A percentile compares a stretch with the other conserved stretches of the same genome.
phyloP scores from a whole-genome alignment of 2,797 vertebrate genomes.

The Ficedula albicollis region DNA sequence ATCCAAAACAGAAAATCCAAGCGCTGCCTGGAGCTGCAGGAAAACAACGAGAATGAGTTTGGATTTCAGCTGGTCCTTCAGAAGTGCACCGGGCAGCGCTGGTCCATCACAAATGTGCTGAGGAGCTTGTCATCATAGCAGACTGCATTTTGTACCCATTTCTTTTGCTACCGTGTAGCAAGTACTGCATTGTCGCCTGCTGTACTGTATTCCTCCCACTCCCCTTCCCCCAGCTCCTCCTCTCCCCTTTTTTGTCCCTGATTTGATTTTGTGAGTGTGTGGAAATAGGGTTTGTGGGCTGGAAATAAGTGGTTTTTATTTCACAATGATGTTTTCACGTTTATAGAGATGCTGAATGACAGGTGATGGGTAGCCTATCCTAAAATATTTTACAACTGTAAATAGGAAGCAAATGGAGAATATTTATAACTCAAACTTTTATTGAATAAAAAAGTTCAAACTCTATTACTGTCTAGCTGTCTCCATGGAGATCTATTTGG shows the following conservation, averaged over 20 bases:
- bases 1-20: slow-evolving; percentile 98
- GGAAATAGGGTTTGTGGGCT: slow-evolving; percentile 84
- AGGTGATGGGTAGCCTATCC: slow-evolving; percentile 79
- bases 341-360: slow-evolving; percentile 78
- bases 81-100: slow-evolving; percentile 94
- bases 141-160: slow-evolving; percentile 31
- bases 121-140: slow-evolving; percentile 83
- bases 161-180: slow-evolving; percentile 90
- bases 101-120: slow-evolving; percentile 93
- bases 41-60: slow-evolving; percentile 89
- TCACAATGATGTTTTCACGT: slow-evolving; percentile 76
- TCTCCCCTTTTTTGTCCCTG: slow-evolving; percentile 73
- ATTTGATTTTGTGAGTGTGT: slow-evolving; percentile 76
- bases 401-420: slow-evolving; percentile 82
- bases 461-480: neutral
- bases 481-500: neutral
- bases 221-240: neutral
- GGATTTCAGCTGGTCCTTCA: slow-evolving; percentile 93
- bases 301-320: slow-evolving; percentile 75
- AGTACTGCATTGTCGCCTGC: slow-evolving; percentile 54
- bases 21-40: slow-evolving; percentile 93
- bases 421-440: slow-evolving; percentile 92
- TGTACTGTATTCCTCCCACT: slow-evolving; percentile 44
- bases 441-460: slow-evolving; percentile 74
- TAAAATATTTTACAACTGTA: slow-evolving; percentile 93